These are phyloP conservation scores for Sceloporus tristichus DNA, from an alignment of 2,113 vertebrate species.

Conservation along the genomic window DNA sequence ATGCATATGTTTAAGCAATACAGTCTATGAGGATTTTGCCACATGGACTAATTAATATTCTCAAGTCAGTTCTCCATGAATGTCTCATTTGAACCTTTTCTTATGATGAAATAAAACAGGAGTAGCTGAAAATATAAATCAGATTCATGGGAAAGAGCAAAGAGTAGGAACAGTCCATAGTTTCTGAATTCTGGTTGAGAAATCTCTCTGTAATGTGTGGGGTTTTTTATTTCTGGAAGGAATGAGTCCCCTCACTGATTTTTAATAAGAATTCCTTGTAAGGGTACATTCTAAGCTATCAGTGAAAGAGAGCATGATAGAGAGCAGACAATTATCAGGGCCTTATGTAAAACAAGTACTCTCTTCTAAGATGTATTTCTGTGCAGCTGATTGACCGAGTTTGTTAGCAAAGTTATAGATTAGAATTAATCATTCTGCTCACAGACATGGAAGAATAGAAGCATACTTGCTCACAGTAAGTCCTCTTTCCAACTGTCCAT, in stretches of 20 bases:
- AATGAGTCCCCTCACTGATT: background rate
- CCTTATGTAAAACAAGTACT: background rate
- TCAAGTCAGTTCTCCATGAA: background rate
- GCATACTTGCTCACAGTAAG: background rate
- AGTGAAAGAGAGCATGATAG: background rate
- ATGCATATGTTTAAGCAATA: background rate
- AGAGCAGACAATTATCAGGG: background rate
- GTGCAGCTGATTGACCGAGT: slow-evolving; percentile 18
- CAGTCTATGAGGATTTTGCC: background rate
- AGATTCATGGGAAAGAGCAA: background rate
- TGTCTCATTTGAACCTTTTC: background rate
- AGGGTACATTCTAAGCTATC: background rate
- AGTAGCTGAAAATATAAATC: background rate
- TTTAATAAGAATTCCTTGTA: background rate
- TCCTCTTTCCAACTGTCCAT: slow-evolving; percentile 5
- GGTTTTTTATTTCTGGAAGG: background rate
- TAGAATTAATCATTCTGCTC: background rate
- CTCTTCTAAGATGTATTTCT: background rate
- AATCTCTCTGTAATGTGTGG: background rate
- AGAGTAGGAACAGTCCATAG: background rate
- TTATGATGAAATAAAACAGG: background rate
- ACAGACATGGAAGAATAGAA: too few species aligned
- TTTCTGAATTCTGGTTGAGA: background rate
- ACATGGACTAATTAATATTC: background rate
- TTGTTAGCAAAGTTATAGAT: slow-evolving; percentile 28